These are phyloP conservation scores for Serilophus lunatus DNA, from an alignment of 2,113 vertebrate genomes.

Conservation along the genomic window DNA sequence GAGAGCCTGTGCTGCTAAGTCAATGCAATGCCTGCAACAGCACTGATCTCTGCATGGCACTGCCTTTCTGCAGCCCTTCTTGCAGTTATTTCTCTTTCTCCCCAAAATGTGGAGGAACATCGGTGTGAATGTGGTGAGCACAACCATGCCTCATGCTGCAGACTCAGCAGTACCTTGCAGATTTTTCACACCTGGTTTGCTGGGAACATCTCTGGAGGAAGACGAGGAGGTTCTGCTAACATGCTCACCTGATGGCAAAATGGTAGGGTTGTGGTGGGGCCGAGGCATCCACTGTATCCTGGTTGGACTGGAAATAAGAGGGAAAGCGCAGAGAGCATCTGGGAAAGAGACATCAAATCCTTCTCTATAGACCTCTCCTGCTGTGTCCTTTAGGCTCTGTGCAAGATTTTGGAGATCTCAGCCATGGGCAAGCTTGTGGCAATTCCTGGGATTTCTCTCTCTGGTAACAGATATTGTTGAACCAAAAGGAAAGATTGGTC, in stretches of 20 bases:
- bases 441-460: neutral
- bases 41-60: neutral
- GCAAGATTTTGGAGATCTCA: neutral
- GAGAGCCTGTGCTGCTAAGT: neutral
- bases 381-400: neutral
- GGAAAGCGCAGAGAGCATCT: neutral
- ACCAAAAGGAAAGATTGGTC: neutral
- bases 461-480: neutral
- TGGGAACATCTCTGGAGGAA: neutral
- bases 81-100: neutral
- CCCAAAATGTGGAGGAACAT: neutral
- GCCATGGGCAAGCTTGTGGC: neutral
- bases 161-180: neutral
- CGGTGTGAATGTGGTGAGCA: neutral
- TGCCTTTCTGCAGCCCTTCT: neutral
- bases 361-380: neutral
- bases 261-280: accelerated
- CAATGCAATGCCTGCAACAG: neutral
- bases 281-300: neutral
- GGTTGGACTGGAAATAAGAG: neutral
- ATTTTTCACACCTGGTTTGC: neutral
- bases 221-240: accelerated
- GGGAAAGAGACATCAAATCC: neutral
- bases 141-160: neutral
- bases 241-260: neutral